These are phyloP conservation scores for Artemia franciscana DNA, from an alignment of 1,140 invertebrate species.

Conservation along the genomic window DNA sequence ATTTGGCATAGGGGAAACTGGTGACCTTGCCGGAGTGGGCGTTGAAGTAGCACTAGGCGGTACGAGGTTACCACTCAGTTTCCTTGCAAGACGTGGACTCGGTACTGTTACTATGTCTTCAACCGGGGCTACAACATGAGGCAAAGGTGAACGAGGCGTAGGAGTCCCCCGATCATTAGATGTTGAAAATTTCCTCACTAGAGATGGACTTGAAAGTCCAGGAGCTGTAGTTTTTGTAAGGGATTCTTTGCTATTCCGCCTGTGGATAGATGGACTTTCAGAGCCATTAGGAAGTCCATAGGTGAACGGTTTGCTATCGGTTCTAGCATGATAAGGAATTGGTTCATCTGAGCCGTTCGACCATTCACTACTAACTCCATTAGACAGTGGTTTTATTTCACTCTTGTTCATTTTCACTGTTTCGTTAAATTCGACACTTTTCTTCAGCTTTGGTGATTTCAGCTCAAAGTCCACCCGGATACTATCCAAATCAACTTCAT, in stretches of 20 bases:
- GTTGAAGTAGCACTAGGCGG: neutral
- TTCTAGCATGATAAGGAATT: conserved; percentile 53
- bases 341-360: conserved; percentile 11
- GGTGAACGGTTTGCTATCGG: conserved; percentile 53
- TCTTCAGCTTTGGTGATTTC: neutral
- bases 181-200: conserved; percentile 27
- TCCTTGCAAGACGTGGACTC: conserved; percentile 5
- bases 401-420: neutral
- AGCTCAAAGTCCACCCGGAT: conserved; percentile 9
- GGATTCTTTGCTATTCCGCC: conserved; percentile 13
- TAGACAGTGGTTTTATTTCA: neutral
- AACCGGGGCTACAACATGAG: conserved; percentile 1
- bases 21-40: neutral
- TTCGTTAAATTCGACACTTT: neutral
- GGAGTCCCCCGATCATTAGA: conserved; percentile 3
- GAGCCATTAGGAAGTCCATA: conserved; percentile 27
- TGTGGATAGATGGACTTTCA: conserved; percentile 8
- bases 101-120: neutral
- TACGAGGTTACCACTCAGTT: conserved; percentile 3
- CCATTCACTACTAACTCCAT: conserved; percentile 9
- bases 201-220: conserved; percentile 38
- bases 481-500: conserved; percentile 13
- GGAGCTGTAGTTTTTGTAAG: conserved; percentile 4
- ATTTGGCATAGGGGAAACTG: neutral
- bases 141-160: conserved; percentile 1